These are phyloP conservation scores for Thryonomys swinderianus DNA, from an alignment of 2,113 vertebrate genomes.

Conservation along the genomic window DNA sequence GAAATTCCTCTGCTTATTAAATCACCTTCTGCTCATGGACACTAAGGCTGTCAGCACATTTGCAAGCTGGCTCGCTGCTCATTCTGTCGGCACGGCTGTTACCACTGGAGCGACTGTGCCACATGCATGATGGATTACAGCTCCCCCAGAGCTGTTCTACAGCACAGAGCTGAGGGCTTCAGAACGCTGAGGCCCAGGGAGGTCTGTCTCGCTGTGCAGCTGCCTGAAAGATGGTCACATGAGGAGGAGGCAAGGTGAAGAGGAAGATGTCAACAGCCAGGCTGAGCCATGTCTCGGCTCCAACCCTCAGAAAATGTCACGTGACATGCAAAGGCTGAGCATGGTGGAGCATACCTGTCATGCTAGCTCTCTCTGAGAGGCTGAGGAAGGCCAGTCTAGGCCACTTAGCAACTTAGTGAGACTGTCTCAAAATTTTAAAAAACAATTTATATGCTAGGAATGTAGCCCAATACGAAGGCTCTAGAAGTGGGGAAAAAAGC, in stretches of 20 bases:
- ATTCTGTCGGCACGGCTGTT: not conserved
- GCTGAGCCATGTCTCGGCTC: not conserved
- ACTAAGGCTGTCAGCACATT: not conserved
- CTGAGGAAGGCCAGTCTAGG: not conserved
- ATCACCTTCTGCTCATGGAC: not conserved
- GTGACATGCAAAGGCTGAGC: not conserved
- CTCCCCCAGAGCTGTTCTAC: not conserved
- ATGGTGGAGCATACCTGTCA: not conserved
- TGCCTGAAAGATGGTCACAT: not conserved
- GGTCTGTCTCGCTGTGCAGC: not conserved
- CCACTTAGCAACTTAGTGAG: not conserved
- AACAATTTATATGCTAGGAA: not conserved
- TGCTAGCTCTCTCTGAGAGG: not conserved
- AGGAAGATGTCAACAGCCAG: not conserved
- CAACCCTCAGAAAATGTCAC: not conserved
- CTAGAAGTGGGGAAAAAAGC: not conserved
- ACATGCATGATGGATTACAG: not conserved
- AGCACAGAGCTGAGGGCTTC: not conserved
- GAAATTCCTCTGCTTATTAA: slow-evolving; percentile 42
- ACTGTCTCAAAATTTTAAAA: not conserved
- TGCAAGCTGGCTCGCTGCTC: not conserved
- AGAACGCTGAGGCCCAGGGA: not conserved
- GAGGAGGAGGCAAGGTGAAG: not conserved
- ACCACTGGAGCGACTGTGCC: not conserved
- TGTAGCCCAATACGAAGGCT: not conserved